phyloP scores from a whole-genome alignment of 2,888 invertebrate species.

The Corythucha ciliata region DNA sequence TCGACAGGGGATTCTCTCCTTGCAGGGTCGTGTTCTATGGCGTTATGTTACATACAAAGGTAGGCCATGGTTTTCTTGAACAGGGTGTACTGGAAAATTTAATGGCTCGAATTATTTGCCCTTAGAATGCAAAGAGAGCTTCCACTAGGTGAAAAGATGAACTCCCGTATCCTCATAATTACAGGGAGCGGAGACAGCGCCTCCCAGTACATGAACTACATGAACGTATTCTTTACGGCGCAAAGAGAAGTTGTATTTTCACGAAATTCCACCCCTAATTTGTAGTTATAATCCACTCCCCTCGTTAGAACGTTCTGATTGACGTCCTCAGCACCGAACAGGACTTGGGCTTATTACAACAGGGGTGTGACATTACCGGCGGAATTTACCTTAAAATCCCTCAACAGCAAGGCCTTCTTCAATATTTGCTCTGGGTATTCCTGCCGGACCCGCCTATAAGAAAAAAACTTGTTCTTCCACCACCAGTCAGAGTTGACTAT shows the following conservation, averaged over 20 bases:
- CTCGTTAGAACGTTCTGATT: constrained; percentile 66
- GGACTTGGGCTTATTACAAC: constrained; percentile 82
- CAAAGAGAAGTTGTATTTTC: constrained; percentile 52
- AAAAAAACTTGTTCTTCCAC: constrained; percentile 74
- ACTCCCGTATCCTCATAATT: constrained; percentile 70
- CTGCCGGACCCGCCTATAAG: constrained; percentile 74
- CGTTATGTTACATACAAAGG: constrained; percentile 78
- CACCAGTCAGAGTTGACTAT: constrained; percentile 86
- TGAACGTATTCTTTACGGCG: constrained; percentile 97
- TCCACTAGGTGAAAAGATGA: constrained; percentile 47
- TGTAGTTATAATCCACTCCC: background rate
- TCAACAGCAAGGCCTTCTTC: constrained; percentile 72
- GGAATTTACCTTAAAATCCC: constrained; percentile 85
- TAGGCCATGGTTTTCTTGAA: constrained; percentile 37
- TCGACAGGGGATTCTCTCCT: constrained; percentile 56
- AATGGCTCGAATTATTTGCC: constrained; percentile 12
- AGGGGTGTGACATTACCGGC: constrained; percentile 92
- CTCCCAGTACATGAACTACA: constrained; percentile 95
- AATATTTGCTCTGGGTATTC: constrained; percentile 89
- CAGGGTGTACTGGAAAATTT: background rate
- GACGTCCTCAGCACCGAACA: constrained; percentile 90
- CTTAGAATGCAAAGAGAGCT: constrained; percentile 43
- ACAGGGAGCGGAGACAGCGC: constrained; percentile 87
- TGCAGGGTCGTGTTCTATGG: constrained; percentile 83
- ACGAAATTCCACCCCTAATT: background rate